Base-by-base conservation (phyloP, 2,797 vertebrate species). In the Platalea minor region DNA sequence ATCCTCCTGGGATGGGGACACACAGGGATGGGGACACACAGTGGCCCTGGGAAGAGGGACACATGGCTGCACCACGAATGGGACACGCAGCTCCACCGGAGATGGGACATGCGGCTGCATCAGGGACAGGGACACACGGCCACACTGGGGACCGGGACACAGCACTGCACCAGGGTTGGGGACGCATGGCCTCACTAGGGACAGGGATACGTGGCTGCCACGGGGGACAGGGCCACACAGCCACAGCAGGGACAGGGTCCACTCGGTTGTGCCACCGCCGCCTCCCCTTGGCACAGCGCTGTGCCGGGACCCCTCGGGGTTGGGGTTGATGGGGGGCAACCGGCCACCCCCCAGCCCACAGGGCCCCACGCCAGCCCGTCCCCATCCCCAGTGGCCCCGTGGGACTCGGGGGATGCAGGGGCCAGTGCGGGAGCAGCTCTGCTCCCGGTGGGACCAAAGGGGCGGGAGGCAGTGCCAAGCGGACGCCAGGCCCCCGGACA, bases 121-220 rank as follows among this genome's bases (percentile, higher is more conserved):
- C 25, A 11, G 46, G 46, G 46, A 21, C 9, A 13, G 16, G 53
- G 83, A 43, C 46, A 15, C 5, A 7, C 1, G 5, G 33, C 51
- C 28, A 16, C 10, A 45, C 2, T 7, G 26, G 41, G 64, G 16
- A 35, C 10, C 9, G 29, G n/a, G 33, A 39, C 41, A 17, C 29
- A 10, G 6, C 4, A 25, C 8, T 13, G 41, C 14, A 21, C 14
- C 3, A 5, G 60, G n/a, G 11, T 2, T 24, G 15, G 59, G 61
- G 63, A 57, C 26, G 33, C 15, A 3, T 0, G 3, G 41, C 7
- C 7, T 4, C 33, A 11, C 7, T 3, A 6, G 17, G 17, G 13
- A 48, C 10, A 9, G 17, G 64, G 53, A 33, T 10, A 26, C 3
- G 2, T 5, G 28, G n/a, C 7, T 56, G 51, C 5, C 5, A 20